A percentile compares a stretch with the other conserved stretches of the same genome.
phyloP scores from a whole-genome alignment of 2,113 vertebrate genomes.

The Hemicordylus capensis region DNA sequence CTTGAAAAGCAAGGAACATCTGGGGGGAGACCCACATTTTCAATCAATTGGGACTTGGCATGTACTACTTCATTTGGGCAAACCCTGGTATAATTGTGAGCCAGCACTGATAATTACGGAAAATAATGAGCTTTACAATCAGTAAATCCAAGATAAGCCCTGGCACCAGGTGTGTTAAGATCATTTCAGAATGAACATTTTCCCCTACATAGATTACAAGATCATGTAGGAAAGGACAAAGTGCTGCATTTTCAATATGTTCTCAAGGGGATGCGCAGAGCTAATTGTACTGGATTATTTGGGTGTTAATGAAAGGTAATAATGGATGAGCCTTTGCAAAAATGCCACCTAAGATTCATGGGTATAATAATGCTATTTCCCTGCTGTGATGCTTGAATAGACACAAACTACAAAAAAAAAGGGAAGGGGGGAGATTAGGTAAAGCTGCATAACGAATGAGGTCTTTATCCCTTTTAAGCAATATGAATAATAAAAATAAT shows the following conservation, averaged over 20 bases:
- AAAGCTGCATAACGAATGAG: not conserved
- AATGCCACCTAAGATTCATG: constrained; percentile 32
- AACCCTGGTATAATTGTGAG: not conserved
- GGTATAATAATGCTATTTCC: constrained; percentile 30
- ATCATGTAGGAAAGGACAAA: constrained; percentile 16
- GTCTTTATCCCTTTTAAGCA: constrained; percentile 8
- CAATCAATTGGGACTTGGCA: not conserved
- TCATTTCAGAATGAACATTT: not conserved
- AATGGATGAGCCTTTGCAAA: constrained; percentile 39
- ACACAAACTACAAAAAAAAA: not conserved
- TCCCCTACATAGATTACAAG: not conserved
- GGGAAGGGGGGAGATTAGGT: not conserved
- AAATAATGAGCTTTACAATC: constrained; percentile 19
- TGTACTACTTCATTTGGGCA: not conserved
- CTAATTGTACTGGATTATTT: constrained; percentile 47
- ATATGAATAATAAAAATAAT: constrained; percentile 12
- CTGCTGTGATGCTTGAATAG: constrained; percentile 24
- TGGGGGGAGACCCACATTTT: not conserved
- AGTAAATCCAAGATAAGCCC: not conserved
- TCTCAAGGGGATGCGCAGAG: constrained; percentile 1
- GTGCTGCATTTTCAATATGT: constrained; percentile 30
- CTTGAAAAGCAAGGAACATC: not conserved
- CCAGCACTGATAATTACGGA: not conserved
- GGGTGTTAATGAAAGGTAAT: constrained; percentile 38
- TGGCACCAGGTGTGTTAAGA: not conserved